A percentile compares a stretch with the other conserved stretches of the same genome.
These are phyloP conservation scores for Idaea biselata DNA, from an alignment of 2,888 invertebrate species.

Conservation along the genomic window DNA sequence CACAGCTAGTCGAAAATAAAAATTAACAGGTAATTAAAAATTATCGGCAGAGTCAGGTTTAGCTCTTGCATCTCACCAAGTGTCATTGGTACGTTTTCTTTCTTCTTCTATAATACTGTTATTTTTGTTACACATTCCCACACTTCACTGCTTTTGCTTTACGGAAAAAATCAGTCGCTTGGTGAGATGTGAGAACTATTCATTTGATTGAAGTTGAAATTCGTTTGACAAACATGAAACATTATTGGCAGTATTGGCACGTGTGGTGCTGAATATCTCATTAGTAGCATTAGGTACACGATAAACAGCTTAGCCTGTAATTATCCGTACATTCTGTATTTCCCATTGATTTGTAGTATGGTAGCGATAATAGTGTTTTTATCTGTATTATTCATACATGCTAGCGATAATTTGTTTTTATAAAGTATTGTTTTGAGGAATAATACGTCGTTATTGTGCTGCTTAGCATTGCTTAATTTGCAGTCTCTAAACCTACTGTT, in stretches of 20 bases:
- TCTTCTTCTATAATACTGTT: no score
- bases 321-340: neutral
- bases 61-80: no score
- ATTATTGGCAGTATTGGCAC: neutral
- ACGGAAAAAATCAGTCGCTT: no score
- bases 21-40: no score
- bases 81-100: no score
- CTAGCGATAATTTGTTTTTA: neutral
- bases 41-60: no score
- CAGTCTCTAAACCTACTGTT: neutral
- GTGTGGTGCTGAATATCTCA: neutral
- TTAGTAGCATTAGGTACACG: neutral
- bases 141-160: no score
- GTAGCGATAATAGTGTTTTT: neutral
- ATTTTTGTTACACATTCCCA: no score
- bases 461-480: neutral
- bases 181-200: no score
- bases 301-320: neutral
- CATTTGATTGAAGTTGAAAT: no score
- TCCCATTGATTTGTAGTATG: neutral
- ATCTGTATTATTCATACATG: neutral
- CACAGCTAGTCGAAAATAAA: no score
- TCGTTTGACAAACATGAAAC: no score
- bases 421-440: neutral
- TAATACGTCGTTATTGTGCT: neutral